A percentile compares a stretch with the other conserved stretches of the same genome.
phyloP scores from a whole-genome alignment of 2,113 vertebrate genomes.

The Misgurnus mizolepis region DNA sequence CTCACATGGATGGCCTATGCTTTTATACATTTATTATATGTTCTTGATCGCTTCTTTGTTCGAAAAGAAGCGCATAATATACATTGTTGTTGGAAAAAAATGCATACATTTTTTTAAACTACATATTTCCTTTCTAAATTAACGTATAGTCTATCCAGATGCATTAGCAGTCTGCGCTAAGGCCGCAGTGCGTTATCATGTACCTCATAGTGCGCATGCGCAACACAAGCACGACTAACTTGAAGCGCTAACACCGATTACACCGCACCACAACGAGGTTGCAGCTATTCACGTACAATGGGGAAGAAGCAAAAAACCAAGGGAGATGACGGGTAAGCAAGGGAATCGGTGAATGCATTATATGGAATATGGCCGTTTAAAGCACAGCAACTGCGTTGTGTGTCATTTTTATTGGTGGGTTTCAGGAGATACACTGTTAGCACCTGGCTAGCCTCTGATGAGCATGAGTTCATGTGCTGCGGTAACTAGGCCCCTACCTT shows the following conservation, averaged over 20 bases:
- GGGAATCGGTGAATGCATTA: background rate
- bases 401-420: background rate
- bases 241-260: constrained; percentile 55
- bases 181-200: background rate
- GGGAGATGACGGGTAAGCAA: constrained; percentile 73
- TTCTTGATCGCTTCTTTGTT: background rate
- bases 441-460: constrained; percentile 34
- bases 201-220: constrained; percentile 61
- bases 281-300: constrained; percentile 61
- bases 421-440: constrained; percentile 11
- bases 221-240: constrained; percentile 46
- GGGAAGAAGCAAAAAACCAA: constrained; percentile 78
- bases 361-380: background rate
- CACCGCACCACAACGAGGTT: constrained; percentile 53
- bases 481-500: constrained; percentile 36
- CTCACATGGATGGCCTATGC: background rate
- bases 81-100: too few relatives aligned
- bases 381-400: background rate
- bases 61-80: background rate
- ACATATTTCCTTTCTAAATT: background rate
- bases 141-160: background rate
- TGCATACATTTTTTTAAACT: too few relatives aligned
- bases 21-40: background rate
- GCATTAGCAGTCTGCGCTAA: background rate
- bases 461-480: constrained; percentile 53